phyloP scores from a whole-genome alignment of 2,113 vertebrate species.

The Oryzias melastigma region DNA sequence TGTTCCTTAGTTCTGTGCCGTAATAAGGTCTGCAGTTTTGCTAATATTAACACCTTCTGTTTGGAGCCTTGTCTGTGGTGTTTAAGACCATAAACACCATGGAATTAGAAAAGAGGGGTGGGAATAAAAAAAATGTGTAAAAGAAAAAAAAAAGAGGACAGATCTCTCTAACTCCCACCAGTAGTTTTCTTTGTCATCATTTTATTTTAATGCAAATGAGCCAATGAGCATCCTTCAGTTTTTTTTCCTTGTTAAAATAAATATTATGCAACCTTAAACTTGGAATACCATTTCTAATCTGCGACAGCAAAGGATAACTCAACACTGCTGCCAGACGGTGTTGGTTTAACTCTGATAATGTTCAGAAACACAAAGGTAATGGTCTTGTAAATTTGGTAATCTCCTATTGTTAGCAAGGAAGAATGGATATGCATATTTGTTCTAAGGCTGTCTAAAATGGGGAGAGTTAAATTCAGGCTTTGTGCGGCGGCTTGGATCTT shows the following conservation, averaged over 20 bases:
- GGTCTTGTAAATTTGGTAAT: slow-evolving; percentile 5
- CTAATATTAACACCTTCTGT: slow-evolving; percentile 32
- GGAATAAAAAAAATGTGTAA: too few relatives aligned
- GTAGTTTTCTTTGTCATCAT: too few relatives aligned
- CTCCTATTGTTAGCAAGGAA: slow-evolving; percentile 13
- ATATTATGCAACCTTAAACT: too few relatives aligned
- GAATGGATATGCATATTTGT: slow-evolving; percentile 10
- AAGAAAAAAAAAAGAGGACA: too few relatives aligned
- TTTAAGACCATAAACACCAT: too few relatives aligned
- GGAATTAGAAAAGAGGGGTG: slow-evolving; percentile 16
- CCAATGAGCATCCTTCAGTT: too few relatives aligned
- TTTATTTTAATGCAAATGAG: too few relatives aligned
- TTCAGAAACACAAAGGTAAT: slow-evolving; percentile 16
- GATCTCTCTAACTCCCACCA: slow-evolving; percentile 2
- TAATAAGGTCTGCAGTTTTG: slow-evolving; percentile 32
- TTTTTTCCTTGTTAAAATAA: too few relatives aligned
- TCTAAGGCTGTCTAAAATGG: slow-evolving; percentile 15
- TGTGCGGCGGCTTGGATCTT: slow-evolving; percentile 17
- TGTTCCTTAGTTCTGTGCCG: slow-evolving; percentile 42
- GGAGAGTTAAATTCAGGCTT: slow-evolving; percentile 24
- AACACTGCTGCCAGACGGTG: background rate
- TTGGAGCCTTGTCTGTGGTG: too few relatives aligned
- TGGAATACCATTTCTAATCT: too few relatives aligned
- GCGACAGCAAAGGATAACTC: background rate
- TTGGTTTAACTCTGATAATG: slow-evolving; percentile 8